These are phyloP conservation scores for Epizoanthus illoricatus DNA, from an alignment of 92 coral and sea anemone genomes.

Conservation along the genomic window DNA sequence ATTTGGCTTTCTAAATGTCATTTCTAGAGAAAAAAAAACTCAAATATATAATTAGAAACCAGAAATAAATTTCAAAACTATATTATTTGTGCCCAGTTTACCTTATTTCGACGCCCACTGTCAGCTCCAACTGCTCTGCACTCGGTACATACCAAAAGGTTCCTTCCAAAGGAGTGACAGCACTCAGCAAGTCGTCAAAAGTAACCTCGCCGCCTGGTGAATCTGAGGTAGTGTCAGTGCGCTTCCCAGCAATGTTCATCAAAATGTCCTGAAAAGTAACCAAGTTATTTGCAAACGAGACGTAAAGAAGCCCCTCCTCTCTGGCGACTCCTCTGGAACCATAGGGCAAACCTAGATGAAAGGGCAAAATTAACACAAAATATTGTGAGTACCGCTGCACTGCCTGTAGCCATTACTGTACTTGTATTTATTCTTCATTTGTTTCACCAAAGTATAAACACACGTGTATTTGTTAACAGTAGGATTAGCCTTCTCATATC, in stretches of 20 bases:
- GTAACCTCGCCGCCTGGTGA: slow-evolving; percentile 42
- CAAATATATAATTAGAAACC: no score
- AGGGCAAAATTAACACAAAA: neutral
- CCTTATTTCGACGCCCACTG: neutral
- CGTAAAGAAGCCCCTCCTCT: slow-evolving; percentile 41
- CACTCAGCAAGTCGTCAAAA: slow-evolving; percentile 28
- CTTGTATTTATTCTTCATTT: no score
- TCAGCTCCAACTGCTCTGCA: slow-evolving; percentile 27
- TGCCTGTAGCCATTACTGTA: no score
- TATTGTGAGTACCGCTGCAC: neutral
- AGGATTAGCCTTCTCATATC: no score
- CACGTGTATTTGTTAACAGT: no score
- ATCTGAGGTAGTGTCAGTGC: neutral
- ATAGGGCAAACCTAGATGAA: neutral
- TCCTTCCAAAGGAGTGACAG: slow-evolving; percentile 39
- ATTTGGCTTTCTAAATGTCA: no score
- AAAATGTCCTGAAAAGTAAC: slow-evolving; percentile 30
- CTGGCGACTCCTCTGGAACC: slow-evolving; percentile 29
- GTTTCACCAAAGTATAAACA: no score
- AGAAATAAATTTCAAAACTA: no score
- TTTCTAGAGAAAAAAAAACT: no score
- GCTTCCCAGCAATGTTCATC: slow-evolving; percentile 25
- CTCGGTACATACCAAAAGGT: slow-evolving; percentile 47
- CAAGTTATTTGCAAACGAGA: slow-evolving; percentile 37
- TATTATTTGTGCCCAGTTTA: neutral